Evolutionary conservation across 2,113 vertebrate genomes (phyloP).

Genomic region (Ictidomys tridecemlineatus): DNA sequence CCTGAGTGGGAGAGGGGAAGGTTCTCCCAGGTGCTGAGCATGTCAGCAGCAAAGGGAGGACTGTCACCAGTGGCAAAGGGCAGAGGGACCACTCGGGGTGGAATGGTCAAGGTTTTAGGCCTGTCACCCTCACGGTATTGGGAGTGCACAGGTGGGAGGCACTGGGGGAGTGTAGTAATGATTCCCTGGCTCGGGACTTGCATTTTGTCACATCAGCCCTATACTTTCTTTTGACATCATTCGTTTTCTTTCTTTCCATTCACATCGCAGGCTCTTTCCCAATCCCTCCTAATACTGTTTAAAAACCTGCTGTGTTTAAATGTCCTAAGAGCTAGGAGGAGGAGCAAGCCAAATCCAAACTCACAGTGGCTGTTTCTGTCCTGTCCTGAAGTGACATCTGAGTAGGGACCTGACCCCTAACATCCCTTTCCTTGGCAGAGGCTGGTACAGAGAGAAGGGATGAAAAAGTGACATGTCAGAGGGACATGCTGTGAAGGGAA

Average conservation of each 20-base stretch:
- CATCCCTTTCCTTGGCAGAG: background rate
- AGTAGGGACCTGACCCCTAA: too few species aligned
- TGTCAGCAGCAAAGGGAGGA: too few species aligned
- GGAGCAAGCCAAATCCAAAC: background rate
- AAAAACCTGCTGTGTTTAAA: background rate
- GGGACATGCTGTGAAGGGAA: background rate
- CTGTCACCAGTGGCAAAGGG: rapidly evolving
- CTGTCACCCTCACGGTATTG: too few species aligned
- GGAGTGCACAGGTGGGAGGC: too few species aligned
- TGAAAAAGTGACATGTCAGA: background rate
- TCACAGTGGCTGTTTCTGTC: background rate
- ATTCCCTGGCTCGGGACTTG: background rate
- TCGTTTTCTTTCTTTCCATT: background rate
- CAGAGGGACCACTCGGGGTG: background rate
- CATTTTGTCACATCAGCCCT: background rate
- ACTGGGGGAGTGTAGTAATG: background rate
- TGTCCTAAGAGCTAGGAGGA: background rate
- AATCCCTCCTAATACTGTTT: background rate
- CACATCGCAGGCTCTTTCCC: background rate
- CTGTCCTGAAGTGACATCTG: background rate
- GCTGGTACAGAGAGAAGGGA: background rate
- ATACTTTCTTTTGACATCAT: background rate
- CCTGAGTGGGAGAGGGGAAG: background rate
- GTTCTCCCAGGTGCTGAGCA: background rate
- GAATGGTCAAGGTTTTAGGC: background rate